Base-by-base conservation (phyloP, 2,113 vertebrate species). In the Paratilapia polleni region DNA sequence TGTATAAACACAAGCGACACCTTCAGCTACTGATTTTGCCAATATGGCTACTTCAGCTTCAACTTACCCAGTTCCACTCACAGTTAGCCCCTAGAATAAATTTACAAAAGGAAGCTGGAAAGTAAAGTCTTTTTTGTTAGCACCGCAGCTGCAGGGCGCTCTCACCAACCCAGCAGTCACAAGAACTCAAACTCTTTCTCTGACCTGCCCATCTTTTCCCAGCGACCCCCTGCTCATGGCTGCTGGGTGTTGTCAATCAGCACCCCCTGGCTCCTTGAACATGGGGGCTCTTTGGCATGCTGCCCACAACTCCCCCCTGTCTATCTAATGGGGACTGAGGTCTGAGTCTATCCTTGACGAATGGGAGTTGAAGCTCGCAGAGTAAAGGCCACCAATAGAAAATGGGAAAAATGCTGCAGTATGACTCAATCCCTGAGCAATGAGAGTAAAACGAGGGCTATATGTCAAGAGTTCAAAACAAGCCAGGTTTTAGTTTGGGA, bases 231-330 rank as follows among this genome's bases (percentile, higher is more conserved):
- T 88, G 83, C 83, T 87, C 82, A 78, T 87, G 83, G 88, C 92
- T 94, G 93, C 93, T 94, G 95, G 94, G 90, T 60, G 89, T 87
- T 91, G 93, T 95, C 94, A 93, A 87, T 96, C 94, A 95, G 85
- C 95, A 94, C 89, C 82, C 26, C 70, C 76, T 22, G 34, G 64
- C 78, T 90, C 88, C 89, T 84, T 93, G 82, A 93, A 93, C 93
- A 90, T 78, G 86, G 87, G 85, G 93, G 86, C 84, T 88, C 81
- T 85, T 89, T 94, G 93, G 93, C 93, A 84, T 2, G 14, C 79
- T 73, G 88, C 88, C 90, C 84, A 86, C 80, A 87, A 68, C 91
- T 82, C 83, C 83, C 87, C 83, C 87, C 83, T 88, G 91, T 91
- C 93, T 87, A 78, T 88, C 90, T 86, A 81, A 87, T 80, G 63